Conservation (phyloP, 2,888 invertebrate species). For the Creontiades dilutus region DNA sequence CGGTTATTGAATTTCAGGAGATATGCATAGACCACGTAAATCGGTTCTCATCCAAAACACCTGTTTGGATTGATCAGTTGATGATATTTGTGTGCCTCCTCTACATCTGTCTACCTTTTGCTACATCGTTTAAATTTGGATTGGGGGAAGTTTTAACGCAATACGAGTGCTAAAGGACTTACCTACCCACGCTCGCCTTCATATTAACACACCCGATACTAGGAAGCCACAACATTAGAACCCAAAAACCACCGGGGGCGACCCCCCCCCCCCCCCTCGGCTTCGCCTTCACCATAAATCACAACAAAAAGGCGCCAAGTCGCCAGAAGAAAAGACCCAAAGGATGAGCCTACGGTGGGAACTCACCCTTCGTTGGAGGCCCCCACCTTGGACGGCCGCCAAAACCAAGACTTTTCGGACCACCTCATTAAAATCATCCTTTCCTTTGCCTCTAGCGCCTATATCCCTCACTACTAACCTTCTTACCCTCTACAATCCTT, state of each 20-base stretch:
- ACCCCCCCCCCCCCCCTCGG: neutral
- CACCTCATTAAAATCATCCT: slow-evolving; percentile 69
- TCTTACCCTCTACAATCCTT: neutral
- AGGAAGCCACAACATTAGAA: neutral
- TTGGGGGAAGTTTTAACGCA: no score
- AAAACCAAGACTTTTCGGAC: slow-evolving; percentile 51
- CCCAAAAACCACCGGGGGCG: neutral
- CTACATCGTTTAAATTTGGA: no score
- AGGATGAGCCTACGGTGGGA: neutral
- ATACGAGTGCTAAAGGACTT: no score
- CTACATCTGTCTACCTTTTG: no score
- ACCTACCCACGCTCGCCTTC: no score
- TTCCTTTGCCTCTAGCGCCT: slow-evolving; percentile 11
- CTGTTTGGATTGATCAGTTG: no score
- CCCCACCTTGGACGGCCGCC: slow-evolving; percentile 19
- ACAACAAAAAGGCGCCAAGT: slow-evolving; percentile 16
- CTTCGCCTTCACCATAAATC: neutral
- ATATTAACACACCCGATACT: no score
- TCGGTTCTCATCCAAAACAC: no score
- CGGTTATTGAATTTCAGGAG: no score
- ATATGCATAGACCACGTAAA: no score
- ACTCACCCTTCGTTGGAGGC: neutral
- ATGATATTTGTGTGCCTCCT: no score
- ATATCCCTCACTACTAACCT: neutral
- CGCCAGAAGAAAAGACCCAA: slow-evolving; percentile 8